phyloP scores from a whole-genome alignment of 2,888 invertebrate genomes.

The Drosophila dives region DNA sequence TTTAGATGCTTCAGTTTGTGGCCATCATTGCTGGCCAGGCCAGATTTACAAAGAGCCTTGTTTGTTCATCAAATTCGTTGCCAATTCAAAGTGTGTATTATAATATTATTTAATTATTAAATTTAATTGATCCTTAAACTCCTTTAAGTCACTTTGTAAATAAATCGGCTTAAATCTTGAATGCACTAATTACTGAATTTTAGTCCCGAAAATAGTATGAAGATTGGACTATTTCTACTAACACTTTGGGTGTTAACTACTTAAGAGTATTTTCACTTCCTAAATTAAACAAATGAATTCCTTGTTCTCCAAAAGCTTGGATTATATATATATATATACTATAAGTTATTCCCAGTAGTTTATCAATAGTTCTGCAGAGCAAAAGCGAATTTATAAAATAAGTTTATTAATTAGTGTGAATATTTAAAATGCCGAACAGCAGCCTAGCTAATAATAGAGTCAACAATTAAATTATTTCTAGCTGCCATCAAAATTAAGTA shows the following conservation, averaged over 20 bases:
- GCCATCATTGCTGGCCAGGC: not conserved
- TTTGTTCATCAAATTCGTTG: conserved; percentile 3
- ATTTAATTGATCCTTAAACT: not conserved
- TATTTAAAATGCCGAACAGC: too few species aligned
- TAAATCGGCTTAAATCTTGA: not conserved
- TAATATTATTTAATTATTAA: not conserved
- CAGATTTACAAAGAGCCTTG: conserved; percentile 26
- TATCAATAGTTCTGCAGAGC: not conserved
- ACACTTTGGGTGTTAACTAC: too few species aligned
- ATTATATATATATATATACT: not conserved
- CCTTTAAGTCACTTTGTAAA: not conserved
- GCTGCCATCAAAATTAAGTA: not conserved
- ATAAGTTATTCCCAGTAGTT: not conserved
- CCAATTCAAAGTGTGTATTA: not conserved
- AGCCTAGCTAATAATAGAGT: not conserved
- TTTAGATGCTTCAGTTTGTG: conserved; percentile 19
- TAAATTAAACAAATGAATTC: too few species aligned
- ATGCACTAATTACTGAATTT: too few species aligned
- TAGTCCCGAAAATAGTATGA: not conserved
- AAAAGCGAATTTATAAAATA: not conserved
- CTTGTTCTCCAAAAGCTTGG: too few species aligned
- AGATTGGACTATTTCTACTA: not conserved
- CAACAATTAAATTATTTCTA: not conserved
- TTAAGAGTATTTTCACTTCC: too few species aligned
- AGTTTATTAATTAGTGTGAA: not conserved